A percentile compares a stretch with the other conserved stretches of the same genome.
These are phyloP conservation scores for Geothlypis trichas DNA, from an alignment of 2,113 vertebrate species.

Conservation along the genomic window DNA sequence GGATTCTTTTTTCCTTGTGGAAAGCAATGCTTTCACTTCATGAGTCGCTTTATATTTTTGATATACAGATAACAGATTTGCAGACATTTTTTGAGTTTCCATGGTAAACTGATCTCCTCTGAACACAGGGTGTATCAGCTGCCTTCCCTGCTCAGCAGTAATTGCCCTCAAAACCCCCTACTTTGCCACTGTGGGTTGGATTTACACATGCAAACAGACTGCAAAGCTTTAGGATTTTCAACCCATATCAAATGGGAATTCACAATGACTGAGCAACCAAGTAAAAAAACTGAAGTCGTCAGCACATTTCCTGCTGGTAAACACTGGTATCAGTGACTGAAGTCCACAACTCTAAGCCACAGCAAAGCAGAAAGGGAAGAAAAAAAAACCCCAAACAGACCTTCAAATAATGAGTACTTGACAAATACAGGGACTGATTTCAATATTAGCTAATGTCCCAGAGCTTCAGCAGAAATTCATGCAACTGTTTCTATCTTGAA, in stretches of 20 bases:
- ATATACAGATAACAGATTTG: background rate
- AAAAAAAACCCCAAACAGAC: background rate
- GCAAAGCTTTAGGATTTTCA: background rate
- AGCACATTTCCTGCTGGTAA: background rate
- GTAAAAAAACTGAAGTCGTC: background rate
- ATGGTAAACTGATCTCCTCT: background rate
- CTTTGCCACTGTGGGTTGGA: background rate
- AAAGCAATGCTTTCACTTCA: background rate
- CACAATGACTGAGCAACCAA: background rate
- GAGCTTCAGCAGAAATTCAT: background rate
- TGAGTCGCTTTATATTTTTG: background rate
- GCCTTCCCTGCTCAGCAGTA: background rate
- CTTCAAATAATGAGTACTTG: background rate
- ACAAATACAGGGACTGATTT: background rate
- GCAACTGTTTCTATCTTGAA: background rate
- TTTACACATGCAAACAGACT: background rate
- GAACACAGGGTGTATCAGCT: background rate
- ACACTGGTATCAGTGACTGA: background rate
- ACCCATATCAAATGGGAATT: background rate
- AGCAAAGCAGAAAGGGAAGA: background rate
- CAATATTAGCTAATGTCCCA: background rate
- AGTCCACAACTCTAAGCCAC: fast-evolving
- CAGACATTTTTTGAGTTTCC: background rate
- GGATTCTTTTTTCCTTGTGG: background rate
- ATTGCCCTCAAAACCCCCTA: background rate